Evolutionary conservation across 2,113 vertebrate species (phyloP).

Genomic region (Elgaria multicarinata): DNA sequence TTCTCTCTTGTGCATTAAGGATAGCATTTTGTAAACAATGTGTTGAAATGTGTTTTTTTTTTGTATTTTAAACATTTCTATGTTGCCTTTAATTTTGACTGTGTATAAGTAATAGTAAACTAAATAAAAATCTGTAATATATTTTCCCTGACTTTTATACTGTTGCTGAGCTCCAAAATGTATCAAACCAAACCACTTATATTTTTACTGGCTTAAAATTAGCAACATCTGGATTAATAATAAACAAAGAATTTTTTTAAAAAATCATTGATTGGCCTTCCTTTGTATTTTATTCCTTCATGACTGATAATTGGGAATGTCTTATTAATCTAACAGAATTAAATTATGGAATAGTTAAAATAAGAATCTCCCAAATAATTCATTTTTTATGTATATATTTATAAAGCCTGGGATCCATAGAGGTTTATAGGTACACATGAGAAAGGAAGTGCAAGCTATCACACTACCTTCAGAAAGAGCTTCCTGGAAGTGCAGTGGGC

Average conservation of each 20-base stretch:
- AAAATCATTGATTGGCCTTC: background rate
- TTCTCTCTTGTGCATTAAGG: background rate
- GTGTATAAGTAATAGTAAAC: too few relatives aligned
- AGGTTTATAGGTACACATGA: background rate
- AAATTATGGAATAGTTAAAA: background rate
- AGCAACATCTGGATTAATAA: background rate
- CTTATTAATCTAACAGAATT: background rate
- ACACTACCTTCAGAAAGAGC: background rate
- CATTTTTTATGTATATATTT: too few relatives aligned
- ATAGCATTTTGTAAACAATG: background rate
- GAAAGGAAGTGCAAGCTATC: background rate
- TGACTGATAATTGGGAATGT: background rate
- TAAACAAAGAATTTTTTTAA: slow-evolving; percentile 22
- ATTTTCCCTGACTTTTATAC: too few relatives aligned
- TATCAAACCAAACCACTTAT: background rate
- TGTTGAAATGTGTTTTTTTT: background rate
- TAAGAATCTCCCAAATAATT: slow-evolving; percentile 31
- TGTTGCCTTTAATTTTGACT: too few relatives aligned
- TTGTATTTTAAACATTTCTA: background rate
- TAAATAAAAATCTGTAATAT: too few relatives aligned
- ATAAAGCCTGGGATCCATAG: background rate
- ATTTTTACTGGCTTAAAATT: background rate
- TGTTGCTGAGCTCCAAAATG: background rate
- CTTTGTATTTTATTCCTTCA: slow-evolving; percentile 13
- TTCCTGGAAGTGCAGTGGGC: too few relatives aligned